Base-by-base conservation (phyloP, 2,888 invertebrate genomes). In the Cataglyphis altisquamis region DNA sequence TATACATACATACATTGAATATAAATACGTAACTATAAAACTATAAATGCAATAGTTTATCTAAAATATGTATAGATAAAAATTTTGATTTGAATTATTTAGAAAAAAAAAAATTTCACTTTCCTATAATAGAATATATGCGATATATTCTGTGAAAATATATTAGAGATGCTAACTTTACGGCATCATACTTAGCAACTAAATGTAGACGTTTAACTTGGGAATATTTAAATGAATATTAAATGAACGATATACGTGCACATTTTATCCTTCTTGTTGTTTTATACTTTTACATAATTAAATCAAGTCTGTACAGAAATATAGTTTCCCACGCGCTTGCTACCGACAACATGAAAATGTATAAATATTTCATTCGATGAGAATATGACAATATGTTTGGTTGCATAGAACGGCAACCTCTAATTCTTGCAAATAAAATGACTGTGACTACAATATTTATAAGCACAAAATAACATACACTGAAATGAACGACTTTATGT, bases 331-430 rank as follows among this genome's bases (percentile, higher is more conserved):
- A 29, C 1, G 45, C n/a, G 29, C 5, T 29, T 62, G 8, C 18
- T 62, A 6, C 41, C 6, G 52, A 66, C 15, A 21, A 29, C 18
- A 36, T 36, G 25, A 29, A 25, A 10, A 15, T 8, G 12, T 18
- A 63, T 0, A 39, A 67, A 55, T 67, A 67, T 67, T 77, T 77
- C 29, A 67, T 67, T 67, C 15, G 8, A 67, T 9, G 55, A 10
- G n/a, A 77, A 39, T 64, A 15, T 25, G 21, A 41, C 5, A 77
- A 52, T 67, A 39, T 57, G 10, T 67, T 5, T 12, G 15, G 18
- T 2, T 6, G 25, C 48, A 36, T 36, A 39, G n/a, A 12, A 55
- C n/a, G 8, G 1, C 2, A 25, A 15, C 18, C 39, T 10, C 25
- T 12, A 3, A 21, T 62, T 0, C 2, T 39, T 36, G 15, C n/a